Evolutionary conservation across 2,888 invertebrate species (phyloP).

Genomic region (Conus canariensis): DNA sequence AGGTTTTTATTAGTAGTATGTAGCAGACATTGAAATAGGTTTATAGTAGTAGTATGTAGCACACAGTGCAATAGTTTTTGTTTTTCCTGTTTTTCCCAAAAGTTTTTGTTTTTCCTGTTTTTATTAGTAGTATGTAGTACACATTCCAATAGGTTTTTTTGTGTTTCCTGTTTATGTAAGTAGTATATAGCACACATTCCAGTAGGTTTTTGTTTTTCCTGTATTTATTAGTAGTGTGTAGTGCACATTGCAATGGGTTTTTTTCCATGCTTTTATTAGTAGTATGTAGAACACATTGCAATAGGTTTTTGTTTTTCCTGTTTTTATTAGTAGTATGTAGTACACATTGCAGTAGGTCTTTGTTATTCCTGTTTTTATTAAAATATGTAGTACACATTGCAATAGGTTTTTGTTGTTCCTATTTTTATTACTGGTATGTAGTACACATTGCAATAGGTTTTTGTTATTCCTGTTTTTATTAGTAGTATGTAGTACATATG

Average conservation of each 20-base stretch:
- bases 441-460: not conserved
- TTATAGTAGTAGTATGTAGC: not conserved
- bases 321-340: not conserved
- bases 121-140: too few species aligned
- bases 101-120: not conserved
- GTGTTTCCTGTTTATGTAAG: not conserved
- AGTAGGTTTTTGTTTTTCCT: not conserved
- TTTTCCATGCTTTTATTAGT: too few species aligned
- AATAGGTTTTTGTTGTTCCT: too few species aligned
- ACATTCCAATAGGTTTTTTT: too few species aligned
- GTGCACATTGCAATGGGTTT: not conserved
- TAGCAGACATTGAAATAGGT: too few species aligned
- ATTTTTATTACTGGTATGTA: not conserved
- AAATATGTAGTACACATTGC: too few species aligned
- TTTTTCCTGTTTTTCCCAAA: not conserved
- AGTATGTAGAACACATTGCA: not conserved
- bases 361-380: not conserved
- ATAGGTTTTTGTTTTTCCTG: not conserved
- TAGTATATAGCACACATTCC: not conserved
- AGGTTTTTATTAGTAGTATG: too few species aligned
- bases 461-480: not conserved
- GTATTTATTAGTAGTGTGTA: not conserved
- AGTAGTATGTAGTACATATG: not conserved
- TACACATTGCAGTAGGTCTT: not conserved
- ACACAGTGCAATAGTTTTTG: not conserved